Conservation (phyloP, 2,888 invertebrate species). For the Tethea ocularis region DNA sequence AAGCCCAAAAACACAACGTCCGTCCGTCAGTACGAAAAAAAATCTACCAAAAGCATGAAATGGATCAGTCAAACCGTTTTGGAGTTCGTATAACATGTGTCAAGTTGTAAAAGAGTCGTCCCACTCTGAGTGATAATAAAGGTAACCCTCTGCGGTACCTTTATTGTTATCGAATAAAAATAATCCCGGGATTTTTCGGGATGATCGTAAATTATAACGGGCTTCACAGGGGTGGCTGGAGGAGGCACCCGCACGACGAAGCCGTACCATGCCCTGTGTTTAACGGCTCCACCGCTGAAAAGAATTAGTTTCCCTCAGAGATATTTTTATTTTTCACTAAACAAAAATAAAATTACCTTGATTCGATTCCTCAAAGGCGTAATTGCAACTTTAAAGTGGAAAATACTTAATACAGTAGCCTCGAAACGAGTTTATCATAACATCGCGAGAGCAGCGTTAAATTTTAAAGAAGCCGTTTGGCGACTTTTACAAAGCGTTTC, state of each 20-base stretch:
- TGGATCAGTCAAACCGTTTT: slow-evolving; percentile 44
- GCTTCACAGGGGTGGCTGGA: slow-evolving; percentile 57
- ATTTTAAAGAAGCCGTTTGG: slow-evolving; percentile 14
- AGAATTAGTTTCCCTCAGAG: slow-evolving; percentile 40
- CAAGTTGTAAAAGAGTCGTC: slow-evolving; percentile 77
- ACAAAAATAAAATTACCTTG: slow-evolving; percentile 9
- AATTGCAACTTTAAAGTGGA: not conserved
- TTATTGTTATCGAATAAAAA: slow-evolving; percentile 84
- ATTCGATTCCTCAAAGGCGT: slow-evolving; percentile 1
- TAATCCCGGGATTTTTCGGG: slow-evolving; percentile 81
- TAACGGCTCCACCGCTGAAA: slow-evolving; percentile 40
- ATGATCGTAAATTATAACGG: slow-evolving; percentile 83
- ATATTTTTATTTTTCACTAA: slow-evolving; percentile 17
- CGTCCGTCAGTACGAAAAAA: slow-evolving; percentile 23
- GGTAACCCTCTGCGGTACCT: slow-evolving; percentile 80
- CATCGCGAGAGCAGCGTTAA: slow-evolving; percentile 5
- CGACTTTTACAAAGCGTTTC: slow-evolving; percentile 21
- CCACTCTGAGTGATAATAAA: slow-evolving; percentile 80
- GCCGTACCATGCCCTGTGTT: slow-evolving; percentile 19
- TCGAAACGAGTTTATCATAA: not conserved
- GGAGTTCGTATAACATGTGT: slow-evolving; percentile 64
- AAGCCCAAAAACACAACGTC: too few species aligned
- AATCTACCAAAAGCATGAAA: slow-evolving; percentile 38
- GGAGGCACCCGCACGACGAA: slow-evolving; percentile 34
- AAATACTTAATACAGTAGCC: not conserved